Evolutionary conservation across 2,797 vertebrate genomes (phyloP).

Genomic region (Clarias pachynema): DNA sequence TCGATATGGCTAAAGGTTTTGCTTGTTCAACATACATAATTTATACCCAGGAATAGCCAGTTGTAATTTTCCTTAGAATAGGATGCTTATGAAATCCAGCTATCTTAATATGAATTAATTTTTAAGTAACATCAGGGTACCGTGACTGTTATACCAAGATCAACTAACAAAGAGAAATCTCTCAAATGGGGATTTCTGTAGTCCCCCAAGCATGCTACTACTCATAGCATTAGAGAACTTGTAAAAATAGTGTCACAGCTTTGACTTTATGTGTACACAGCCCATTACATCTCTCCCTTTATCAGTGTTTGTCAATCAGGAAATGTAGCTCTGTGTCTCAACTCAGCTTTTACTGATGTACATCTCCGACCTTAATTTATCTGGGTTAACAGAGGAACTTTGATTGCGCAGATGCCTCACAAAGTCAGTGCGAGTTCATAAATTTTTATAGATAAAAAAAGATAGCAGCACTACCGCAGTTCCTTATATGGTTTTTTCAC

Average conservation of each 20-base stretch:
- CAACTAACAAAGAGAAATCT: not conserved
- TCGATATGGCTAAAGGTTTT: not conserved
- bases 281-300: conserved; percentile 47
- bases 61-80: not conserved
- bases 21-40: not conserved
- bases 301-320: conserved; percentile 67
- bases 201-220: not conserved
- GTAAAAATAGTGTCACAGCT: not conserved
- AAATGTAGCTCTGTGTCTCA: conserved; percentile 67
- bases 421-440: conserved; percentile 62
- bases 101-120: not conserved
- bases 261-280: conserved; percentile 1
- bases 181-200: not conserved
- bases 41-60: not conserved
- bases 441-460: conserved; percentile 18
- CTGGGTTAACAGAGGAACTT: conserved; percentile 73
- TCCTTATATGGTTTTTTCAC: conserved; percentile 33
- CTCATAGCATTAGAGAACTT: not conserved
- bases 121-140: not conserved
- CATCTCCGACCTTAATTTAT: conserved; percentile 70
- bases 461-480: conserved; percentile 6
- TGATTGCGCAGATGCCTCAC: conserved; percentile 69
- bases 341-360: conserved; percentile 67
- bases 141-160: not conserved
- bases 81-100: not conserved